Evolutionary conservation across 2,797 vertebrate genomes (phyloP), one percentile per base, ranked within the genome.

Genomic region (Dromococcyx pavoninus): DNA sequence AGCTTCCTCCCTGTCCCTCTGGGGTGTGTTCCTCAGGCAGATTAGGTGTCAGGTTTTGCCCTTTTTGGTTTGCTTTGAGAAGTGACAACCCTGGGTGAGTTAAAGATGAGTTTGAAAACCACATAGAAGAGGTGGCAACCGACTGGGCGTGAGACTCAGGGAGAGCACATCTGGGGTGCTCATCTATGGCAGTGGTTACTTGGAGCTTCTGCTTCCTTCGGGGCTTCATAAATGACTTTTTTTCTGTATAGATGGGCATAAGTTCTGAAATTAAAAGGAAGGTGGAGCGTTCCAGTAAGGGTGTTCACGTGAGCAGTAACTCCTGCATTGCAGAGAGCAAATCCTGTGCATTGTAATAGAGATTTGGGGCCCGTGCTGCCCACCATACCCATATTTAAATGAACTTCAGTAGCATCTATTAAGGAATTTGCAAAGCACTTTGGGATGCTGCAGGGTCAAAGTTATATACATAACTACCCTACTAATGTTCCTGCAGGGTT

Each of bases 401-500:
- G n/a, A 91, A 46, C 41, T 61, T 76, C 21, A 73, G 58, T 50
- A 75, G 66, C 28, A 13, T 88, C 19, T 64, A 10, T 85, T 39
- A 78, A 93, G 54, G 86, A 74, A 87, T 56, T 84, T 79, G 35
- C 57, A 73, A 88, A 93, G 43, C 67, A 46, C 54, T 82, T 85
- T 58, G 89, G 80, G 71, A 30, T 90, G 7, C 70, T 75, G 60
- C 83, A 86, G 58, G 87, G 69, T 93, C 43, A 69, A 54, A 9
- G 0, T 62, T 86, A 25, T 64, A 3, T 92, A 7, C 69, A 50
- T 84, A 73, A 54, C 58, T 60, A 80, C 53, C 71, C 56, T 54
- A 53, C 56, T 85, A 39, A 89, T 84, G 51, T 86, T 89, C 61
- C 86, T 66, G 44, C 70, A 91, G 91, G 80, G 51, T 93, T 91